Evolutionary conservation across 92 coral and sea anemone genomes (phyloP).

Genomic region (Bergia puertoricense): DNA sequence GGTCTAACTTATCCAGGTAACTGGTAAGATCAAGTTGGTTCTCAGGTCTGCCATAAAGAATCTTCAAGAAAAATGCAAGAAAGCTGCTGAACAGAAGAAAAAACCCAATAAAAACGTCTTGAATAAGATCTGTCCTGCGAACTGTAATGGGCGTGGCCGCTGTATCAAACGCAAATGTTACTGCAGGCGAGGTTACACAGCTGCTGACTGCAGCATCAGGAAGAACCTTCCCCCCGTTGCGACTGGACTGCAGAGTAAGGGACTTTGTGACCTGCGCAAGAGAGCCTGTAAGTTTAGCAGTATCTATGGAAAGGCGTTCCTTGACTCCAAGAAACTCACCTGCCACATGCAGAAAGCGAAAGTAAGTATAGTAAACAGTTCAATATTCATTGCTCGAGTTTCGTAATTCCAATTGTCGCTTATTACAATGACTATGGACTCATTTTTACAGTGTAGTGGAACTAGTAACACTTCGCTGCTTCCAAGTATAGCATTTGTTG

Average conservation of each 20-base stretch:
- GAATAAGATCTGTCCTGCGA: slow-evolving; percentile 68
- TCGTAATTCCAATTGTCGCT: too few species aligned
- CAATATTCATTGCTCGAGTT: too few species aligned
- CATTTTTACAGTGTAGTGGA: too few species aligned
- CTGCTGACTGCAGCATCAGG: slow-evolving; percentile 70
- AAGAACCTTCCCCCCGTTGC: slow-evolving; percentile 71
- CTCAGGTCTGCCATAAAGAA: slow-evolving; percentile 64
- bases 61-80: slow-evolving; percentile 77
- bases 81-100: slow-evolving; percentile 58
- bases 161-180: slow-evolving; percentile 70
- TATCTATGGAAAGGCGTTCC: slow-evolving; percentile 75
- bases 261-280: slow-evolving; percentile 73
- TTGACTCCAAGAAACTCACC: slow-evolving; percentile 64
- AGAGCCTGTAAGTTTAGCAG: slow-evolving; percentile 73
- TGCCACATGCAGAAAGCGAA: slow-evolving; percentile 75
- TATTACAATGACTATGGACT: too few species aligned
- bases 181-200: slow-evolving; percentile 67
- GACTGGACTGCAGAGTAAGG: slow-evolving; percentile 71
- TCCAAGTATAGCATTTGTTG: neutral
- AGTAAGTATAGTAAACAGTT: slow-evolving; percentile 39
- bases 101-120: slow-evolving; percentile 57
- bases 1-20: slow-evolving; percentile 46
- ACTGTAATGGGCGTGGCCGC: slow-evolving; percentile 73
- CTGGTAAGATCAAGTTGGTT: slow-evolving; percentile 69
- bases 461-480: neutral